Evolutionary conservation across 2,888 invertebrate genomes (phyloP).

Genomic region (Pseudanteris insignis): DNA sequence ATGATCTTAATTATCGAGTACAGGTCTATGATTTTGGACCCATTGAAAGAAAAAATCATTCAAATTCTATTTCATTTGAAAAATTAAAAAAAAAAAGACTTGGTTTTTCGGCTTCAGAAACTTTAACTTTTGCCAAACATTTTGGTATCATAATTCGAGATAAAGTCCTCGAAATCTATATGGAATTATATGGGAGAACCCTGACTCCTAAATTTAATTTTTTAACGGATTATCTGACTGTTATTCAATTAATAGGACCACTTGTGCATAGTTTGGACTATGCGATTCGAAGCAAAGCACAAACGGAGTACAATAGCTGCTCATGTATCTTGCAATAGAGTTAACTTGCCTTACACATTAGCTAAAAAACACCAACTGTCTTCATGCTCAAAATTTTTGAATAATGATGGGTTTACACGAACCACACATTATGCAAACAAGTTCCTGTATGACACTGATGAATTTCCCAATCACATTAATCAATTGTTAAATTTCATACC

Average conservation of each 20-base stretch:
- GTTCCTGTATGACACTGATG: no score
- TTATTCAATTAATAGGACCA: slow-evolving; percentile 9
- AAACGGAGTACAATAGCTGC: slow-evolving; percentile 3
- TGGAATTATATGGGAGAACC: slow-evolving; percentile 4
- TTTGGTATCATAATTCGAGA: slow-evolving; percentile 1
- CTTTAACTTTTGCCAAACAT: neutral
- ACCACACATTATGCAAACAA: no score
- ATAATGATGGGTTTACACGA: neutral
- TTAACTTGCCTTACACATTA: slow-evolving; percentile 7
- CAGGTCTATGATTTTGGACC: neutral
- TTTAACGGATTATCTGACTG: slow-evolving; percentile 6
- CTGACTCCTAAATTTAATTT: slow-evolving; percentile 10
- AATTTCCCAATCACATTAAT: no score
- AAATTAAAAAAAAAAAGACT: neutral
- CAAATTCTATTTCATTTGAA: neutral
- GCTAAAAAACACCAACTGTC: slow-evolving; percentile 11
- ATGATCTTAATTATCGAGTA: neutral
- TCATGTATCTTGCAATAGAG: slow-evolving; percentile 5
- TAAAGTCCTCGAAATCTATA: slow-evolving; percentile 5
- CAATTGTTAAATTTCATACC: no score
- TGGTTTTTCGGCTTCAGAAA: slow-evolving; percentile 1
- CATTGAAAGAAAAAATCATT: neutral
- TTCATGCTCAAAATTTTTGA: neutral
- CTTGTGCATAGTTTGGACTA: slow-evolving; percentile 6
- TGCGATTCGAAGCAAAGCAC: slow-evolving; percentile 21